Base-by-base conservation (phyloP, 2,113 vertebrate genomes). In the Elgaria multicarinata region DNA sequence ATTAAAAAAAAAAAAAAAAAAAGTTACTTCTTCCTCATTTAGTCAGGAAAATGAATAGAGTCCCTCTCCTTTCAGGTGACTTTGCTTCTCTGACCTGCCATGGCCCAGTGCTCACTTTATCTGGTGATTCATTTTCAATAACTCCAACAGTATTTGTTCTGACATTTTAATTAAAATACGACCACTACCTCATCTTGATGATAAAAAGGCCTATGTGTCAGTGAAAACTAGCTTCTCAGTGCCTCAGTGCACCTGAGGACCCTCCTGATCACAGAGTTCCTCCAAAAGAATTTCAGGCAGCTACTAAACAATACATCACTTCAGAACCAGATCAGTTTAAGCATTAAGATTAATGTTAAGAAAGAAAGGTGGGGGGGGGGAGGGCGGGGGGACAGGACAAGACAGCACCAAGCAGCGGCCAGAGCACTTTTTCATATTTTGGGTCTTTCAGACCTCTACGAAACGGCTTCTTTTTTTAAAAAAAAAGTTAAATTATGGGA, bases 111-210 rank as follows among this genome's bases (percentile, higher is more conserved):
- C 97, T 98, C 97, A 93, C 97, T 97, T 97, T 97, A 98, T 97
- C 97, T 97, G 97, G 97, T 97, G 97, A 98, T 98, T 98, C 97
- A 98, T 98, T 98, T 98, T 98, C 97, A 98, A 97, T 97, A 97
- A 97, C 98, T 98, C 96, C 96, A 97, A 97, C 97, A 98, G 97
- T 98, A 98, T 98, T 98, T 98, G 97, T 98, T 98, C 98, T 98
- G 98, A 98, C 98, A 98, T 98, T 98, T 98, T 98, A 98, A 98
- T 98, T 98, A 98, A 98, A 98, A 98, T 98, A 98, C 97, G 97
- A 98, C 96, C 97, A 97, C 97, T 97, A 97, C 97, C 97, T 98
- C 97, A 97, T 97, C 97, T 97, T 97, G 97, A 98, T 98, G 97
- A 98, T 98, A 97, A 98, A 98, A 98, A 97, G 97, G 96, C 93